Evolutionary conservation across 2,113 vertebrate species (phyloP).

Genomic region (Saiga tatarica): DNA sequence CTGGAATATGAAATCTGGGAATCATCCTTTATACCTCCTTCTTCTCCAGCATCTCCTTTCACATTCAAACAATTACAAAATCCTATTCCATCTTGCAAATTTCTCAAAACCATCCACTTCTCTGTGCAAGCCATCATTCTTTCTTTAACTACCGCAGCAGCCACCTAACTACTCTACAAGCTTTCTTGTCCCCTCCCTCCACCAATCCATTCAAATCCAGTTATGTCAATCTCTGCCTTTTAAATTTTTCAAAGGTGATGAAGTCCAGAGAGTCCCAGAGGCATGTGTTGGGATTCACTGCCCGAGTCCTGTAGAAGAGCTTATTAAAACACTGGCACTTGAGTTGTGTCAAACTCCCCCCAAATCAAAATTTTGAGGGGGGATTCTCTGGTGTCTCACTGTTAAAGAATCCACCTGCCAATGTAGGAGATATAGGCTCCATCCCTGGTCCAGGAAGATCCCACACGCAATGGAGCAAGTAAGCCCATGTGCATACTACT

Average conservation of each 20-base stretch:
- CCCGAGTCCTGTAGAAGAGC: neutral
- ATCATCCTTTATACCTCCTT: neutral
- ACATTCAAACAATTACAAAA: neutral
- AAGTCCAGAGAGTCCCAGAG: neutral
- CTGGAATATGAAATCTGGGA: neutral
- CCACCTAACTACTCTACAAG: neutral
- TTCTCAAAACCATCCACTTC: neutral
- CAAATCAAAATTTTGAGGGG: neutral
- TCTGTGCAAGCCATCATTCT: neutral
- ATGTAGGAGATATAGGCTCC: neutral
- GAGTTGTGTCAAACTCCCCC: neutral
- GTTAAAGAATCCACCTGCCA: neutral
- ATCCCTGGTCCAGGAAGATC: neutral
- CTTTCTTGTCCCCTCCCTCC: neutral
- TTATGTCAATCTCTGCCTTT: neutral
- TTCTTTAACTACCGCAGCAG: neutral
- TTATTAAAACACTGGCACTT: neutral
- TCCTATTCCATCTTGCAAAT: neutral
- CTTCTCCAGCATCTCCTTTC: neutral
- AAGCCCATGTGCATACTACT: neutral
- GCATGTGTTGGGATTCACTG: neutral
- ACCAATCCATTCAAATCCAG: neutral
- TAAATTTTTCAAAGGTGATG: neutral
- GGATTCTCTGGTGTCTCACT: neutral
- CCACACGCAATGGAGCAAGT: neutral